These are phyloP conservation scores for Platypus cylindrus DNA, from an alignment of 2,888 invertebrate genomes.

Conservation along the genomic window DNA sequence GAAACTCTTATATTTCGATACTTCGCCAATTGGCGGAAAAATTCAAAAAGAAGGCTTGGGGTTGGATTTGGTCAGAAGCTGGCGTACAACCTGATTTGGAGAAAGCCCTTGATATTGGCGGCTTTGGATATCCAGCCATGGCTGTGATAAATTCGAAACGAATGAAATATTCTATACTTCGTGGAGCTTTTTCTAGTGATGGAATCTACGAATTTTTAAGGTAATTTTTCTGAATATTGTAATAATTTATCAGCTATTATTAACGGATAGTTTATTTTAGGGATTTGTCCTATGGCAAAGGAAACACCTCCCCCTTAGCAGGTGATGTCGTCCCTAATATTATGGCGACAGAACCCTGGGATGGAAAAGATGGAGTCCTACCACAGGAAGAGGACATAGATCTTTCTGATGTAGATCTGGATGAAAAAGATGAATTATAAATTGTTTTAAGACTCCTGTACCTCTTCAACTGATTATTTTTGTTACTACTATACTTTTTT, in stretches of 20 bases:
- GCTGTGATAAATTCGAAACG: conserved; percentile 93
- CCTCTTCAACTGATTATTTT: conserved; percentile 3
- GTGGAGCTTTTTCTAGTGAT: conserved; percentile 86
- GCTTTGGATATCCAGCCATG: conserved; percentile 97
- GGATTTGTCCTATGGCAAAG: conserved; percentile 85
- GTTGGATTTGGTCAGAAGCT: conserved; percentile 78
- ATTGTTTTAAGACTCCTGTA: conserved; percentile 14
- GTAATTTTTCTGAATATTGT: conserved; percentile 8
- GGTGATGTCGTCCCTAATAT: conserved; percentile 71
- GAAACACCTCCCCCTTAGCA: conserved; percentile 77
- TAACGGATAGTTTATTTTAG: conserved; percentile 28
- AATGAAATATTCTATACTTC: conserved; percentile 86
- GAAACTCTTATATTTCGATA: conserved; percentile 70
- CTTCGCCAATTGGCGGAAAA: conserved; percentile 70
- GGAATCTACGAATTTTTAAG: conserved; percentile 93
- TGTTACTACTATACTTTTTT: no score
- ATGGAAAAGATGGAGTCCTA: conserved; percentile 84
- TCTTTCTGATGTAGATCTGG: conserved; percentile 76
- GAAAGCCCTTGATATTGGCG: conserved; percentile 85
- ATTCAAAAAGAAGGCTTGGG: conserved; percentile 91
- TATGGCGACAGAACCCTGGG: conserved; percentile 64
- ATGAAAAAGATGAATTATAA: conserved; percentile 65
- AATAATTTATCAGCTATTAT: background rate
- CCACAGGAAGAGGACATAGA: conserved; percentile 83
- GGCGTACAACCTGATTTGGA: conserved; percentile 75